Evolutionary conservation across 2,888 invertebrate genomes (phyloP), one percentile per base, ranked within the genome.

Genomic region (Drosophila kambysellisi): DNA sequence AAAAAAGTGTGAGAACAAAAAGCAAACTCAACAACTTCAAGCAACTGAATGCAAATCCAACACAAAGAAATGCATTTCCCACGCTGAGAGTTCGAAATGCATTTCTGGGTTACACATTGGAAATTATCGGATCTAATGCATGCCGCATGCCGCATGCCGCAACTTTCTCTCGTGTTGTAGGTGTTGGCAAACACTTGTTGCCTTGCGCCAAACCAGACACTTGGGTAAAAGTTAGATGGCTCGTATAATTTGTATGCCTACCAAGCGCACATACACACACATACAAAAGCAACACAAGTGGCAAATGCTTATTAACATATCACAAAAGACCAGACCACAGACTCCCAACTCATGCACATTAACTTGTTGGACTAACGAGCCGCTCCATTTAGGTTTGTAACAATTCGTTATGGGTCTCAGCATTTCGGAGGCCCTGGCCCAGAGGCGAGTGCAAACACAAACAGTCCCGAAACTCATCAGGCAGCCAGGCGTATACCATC

Each of bases 341-440:
- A 62, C 48, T 53, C 63, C 60, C 67, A 57, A 68, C 62, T 63
- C 69, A 74, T 69, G 87, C 79, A 83, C 90, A 87, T 87, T 87
- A 90, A 90, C 87, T 87, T 87, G 87, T 87, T 87, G 87, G 75
- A 71, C 90, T 87, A 87, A 87, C 87, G 87, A 87, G 87, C 76
- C 79, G 86, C 82, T 90, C 90, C 88, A 89, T 90, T 91, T 90
- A 82, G 76, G 79, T 82, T 79, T 88, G 90, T 90, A 89, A 91
- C 91, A 90, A 89, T 91, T 90, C 90, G 91, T 87, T 90, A 88
- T 82, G 91, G 79, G 66, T 35, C 75, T 70, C 81, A 74, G 63
- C 72, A 71, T 71, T 56, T 30, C n/a, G 29, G 39, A 29, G 12
- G 12, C 46, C 15, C 15, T 46, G 46, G 56, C 39, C 37, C 54